Conservation (phyloP, 2,888 invertebrate species). For the Drosophila anomalata region DNA sequence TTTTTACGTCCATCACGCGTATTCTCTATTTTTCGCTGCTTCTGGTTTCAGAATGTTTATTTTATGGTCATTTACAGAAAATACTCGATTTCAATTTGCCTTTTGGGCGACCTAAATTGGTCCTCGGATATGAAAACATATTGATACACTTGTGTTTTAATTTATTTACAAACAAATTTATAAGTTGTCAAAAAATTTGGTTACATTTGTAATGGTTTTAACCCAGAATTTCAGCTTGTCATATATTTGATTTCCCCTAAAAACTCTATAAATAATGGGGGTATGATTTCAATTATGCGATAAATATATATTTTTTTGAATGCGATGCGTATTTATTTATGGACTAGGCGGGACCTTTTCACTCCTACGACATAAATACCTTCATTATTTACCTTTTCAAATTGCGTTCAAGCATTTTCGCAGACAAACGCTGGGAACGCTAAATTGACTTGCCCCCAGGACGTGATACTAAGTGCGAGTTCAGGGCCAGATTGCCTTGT, state of each 20-base stretch:
- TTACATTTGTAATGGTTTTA: slow-evolving; percentile 2
- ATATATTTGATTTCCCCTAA: slow-evolving; percentile 16
- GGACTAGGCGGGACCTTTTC: slow-evolving; percentile 14
- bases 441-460: slow-evolving; percentile 61
- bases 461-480: slow-evolving; percentile 38
- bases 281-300: slow-evolving; percentile 71
- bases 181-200: neutral
- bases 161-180: slow-evolving; percentile 6
- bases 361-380: slow-evolving; percentile 53
- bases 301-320: slow-evolving; percentile 61
- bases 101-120: slow-evolving; percentile 14
- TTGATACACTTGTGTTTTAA: slow-evolving; percentile 14
- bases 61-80: slow-evolving; percentile 22
- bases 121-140: neutral
- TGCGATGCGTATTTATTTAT: slow-evolving; percentile 53
- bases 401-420: slow-evolving; percentile 57
- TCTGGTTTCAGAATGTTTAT: slow-evolving; percentile 20
- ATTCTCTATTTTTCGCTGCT: neutral
- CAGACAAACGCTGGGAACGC: slow-evolving; percentile 32
- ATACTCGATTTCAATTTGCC: slow-evolving; percentile 18
- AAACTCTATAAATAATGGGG: slow-evolving; percentile 52
- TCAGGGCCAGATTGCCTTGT: slow-evolving; percentile 8
- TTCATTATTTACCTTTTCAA: slow-evolving; percentile 69
- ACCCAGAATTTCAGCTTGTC: slow-evolving; percentile 15
- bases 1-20: slow-evolving; percentile 11